These are phyloP conservation scores for Cryptoprocta ferox DNA, from an alignment of 2,797 vertebrate genomes.

Conservation along the genomic window DNA sequence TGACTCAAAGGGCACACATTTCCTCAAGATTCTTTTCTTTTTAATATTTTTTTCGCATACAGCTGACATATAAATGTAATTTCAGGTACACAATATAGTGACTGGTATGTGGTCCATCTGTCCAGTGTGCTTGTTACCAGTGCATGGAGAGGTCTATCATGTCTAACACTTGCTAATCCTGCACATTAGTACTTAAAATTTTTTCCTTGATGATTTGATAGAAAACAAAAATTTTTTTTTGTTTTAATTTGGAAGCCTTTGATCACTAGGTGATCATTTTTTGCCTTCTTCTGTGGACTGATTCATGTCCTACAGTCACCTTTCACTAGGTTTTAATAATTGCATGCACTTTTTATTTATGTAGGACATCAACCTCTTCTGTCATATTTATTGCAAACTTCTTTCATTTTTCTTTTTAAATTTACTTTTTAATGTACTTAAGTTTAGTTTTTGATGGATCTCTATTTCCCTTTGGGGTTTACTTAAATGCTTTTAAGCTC, in stretches of 20 bases:
- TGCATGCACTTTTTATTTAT: not conserved
- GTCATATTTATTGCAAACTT: not conserved
- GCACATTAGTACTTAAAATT: not conserved
- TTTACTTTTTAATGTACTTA: not conserved
- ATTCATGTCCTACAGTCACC: not conserved
- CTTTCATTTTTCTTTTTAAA: not conserved
- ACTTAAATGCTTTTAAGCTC: not conserved
- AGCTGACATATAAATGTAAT: not conserved
- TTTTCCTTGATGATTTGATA: not conserved
- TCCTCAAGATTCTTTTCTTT: not conserved
- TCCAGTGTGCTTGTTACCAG: not conserved
- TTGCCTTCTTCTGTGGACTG: not conserved
- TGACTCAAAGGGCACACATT: not conserved
- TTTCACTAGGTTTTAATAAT: not conserved
- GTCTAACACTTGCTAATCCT: not conserved
- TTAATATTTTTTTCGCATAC: not conserved
- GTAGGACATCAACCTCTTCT: not conserved
- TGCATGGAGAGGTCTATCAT: not conserved
- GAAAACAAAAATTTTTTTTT: not conserved
- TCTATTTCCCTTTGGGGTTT: not conserved
- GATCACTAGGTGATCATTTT: not conserved
- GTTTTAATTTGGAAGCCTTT: not conserved
- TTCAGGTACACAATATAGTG: not conserved
- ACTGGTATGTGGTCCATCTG: not conserved
- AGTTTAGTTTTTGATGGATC: not conserved